Evolutionary conservation across 2,888 invertebrate genomes (phyloP).

Genomic region (Alitta virens): DNA sequence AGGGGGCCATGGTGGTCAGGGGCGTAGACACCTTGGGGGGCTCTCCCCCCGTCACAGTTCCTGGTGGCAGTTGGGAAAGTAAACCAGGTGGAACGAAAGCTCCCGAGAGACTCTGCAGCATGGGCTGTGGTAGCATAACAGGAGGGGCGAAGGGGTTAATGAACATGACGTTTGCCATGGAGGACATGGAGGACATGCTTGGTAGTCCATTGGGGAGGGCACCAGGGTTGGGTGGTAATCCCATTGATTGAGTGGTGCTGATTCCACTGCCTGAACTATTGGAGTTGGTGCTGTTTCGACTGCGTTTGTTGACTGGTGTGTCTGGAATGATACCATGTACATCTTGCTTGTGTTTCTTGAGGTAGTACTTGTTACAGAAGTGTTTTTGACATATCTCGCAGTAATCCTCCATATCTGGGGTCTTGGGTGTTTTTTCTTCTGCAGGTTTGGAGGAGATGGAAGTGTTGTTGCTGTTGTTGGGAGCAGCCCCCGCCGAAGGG

Average conservation of each 20-base stretch:
- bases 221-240: conserved; percentile 8
- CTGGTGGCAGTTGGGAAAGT: conserved; percentile 18
- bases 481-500: not conserved
- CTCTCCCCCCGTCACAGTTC: conserved; percentile 20
- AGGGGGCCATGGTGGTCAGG: conserved; percentile 6
- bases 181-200: conserved; percentile 42
- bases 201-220: conserved; percentile 15
- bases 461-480: not conserved
- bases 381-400: conserved; percentile 59
- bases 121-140: conserved; percentile 35
- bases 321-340: conserved; percentile 53
- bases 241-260: conserved; percentile 9
- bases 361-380: conserved; percentile 60
- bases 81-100: conserved; percentile 5
- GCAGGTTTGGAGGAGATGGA: not conserved
- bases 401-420: conserved; percentile 53
- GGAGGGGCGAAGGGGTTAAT: conserved; percentile 55
- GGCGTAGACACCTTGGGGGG: conserved; percentile 4
- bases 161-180: conserved; percentile 52
- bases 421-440: not conserved
- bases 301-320: conserved; percentile 8
- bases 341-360: conserved; percentile 57
- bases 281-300: conserved; percentile 33
- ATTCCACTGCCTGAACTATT: conserved; percentile 14
- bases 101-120: conserved; percentile 9